Base-by-base conservation (phyloP, 2,113 vertebrate species). In the Periophthalmus modestus region DNA sequence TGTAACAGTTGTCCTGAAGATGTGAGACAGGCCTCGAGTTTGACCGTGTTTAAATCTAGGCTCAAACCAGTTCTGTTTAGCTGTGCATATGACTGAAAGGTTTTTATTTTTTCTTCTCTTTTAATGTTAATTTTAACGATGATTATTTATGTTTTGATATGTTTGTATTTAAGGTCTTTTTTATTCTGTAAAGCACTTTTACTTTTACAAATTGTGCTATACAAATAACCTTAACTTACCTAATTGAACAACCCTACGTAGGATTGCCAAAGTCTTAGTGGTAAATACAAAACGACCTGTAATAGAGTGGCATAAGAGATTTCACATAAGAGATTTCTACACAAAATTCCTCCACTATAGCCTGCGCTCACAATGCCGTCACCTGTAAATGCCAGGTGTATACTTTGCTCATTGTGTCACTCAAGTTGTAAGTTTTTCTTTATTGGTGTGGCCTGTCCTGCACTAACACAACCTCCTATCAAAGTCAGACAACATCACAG, bases 401-500 rank as follows among this genome's bases (percentile, higher is more conserved):
- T 58, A 79, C 66, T 55, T 84, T 81, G 21, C 34, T 75, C 15
- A 7, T 71, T 83, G 65, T 48, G 46, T 87, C 66, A 83, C 72
- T 63, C 23, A 12, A 79, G 76, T 69, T 46, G 47, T 47, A 39
- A 12, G 39, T 21, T 28, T n/a, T 14, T 72, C 57, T 65, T 69
- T 52, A 55, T 21, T 75, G 61, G 73, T 59, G 55, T 66, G 57
- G 74, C 73, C 79, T 72, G 36, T 48, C 50, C 28, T 65, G 46
- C 69, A 43, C 80, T 72, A 70, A 75, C 84, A 72, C 69, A 82
- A 72, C 48, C 23, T 2, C 63, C 59, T 72, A 47, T 77, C 68
- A 80, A 9, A 39, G 36, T 10, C 39, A 28, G 76, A 82, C 19
- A 72, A 80, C 69, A 87, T 83, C 82, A 84, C 59, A 57, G 50